Percentiles rank a stretch among this genome's conserved stretches.
phyloP scores from a whole-genome alignment of 2,797 vertebrate genomes.

The Gila robusta region DNA sequence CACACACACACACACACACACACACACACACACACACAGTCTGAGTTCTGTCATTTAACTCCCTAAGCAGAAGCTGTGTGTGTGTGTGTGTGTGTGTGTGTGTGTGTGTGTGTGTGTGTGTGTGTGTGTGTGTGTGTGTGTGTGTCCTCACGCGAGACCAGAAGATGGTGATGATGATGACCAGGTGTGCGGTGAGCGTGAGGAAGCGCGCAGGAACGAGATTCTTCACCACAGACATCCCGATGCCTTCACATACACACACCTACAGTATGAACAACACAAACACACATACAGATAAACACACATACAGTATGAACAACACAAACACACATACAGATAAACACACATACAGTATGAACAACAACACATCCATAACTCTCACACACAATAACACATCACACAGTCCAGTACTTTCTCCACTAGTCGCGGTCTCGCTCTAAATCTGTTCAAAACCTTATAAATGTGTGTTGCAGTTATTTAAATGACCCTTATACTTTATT shows the following conservation, averaged over 20 bases:
- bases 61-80: not conserved
- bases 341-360: not conserved
- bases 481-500: no score
- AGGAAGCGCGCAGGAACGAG: constrained; percentile 89
- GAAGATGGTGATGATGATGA: constrained; percentile 90
- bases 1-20: not conserved
- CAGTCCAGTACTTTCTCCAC: no score
- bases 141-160: constrained; percentile 87
- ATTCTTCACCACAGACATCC: constrained; percentile 82
- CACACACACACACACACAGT: not conserved
- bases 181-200: constrained; percentile 86
- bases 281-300: no score
- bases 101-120: not conserved
- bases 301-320: no score
- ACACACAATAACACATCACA: no score
- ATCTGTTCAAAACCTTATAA: no score
- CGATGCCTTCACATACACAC: not conserved
- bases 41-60: not conserved
- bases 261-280: not conserved
- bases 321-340: not conserved
- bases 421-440: constrained; percentile 36
- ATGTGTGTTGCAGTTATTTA: not conserved
- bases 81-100: no score
- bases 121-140: not conserved
- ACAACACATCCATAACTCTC: no score